A percentile compares a stretch with the other conserved stretches of the same genome.
These are phyloP conservation scores for Nicator chloris DNA, from an alignment of 2,113 vertebrate species.

Conservation along the genomic window DNA sequence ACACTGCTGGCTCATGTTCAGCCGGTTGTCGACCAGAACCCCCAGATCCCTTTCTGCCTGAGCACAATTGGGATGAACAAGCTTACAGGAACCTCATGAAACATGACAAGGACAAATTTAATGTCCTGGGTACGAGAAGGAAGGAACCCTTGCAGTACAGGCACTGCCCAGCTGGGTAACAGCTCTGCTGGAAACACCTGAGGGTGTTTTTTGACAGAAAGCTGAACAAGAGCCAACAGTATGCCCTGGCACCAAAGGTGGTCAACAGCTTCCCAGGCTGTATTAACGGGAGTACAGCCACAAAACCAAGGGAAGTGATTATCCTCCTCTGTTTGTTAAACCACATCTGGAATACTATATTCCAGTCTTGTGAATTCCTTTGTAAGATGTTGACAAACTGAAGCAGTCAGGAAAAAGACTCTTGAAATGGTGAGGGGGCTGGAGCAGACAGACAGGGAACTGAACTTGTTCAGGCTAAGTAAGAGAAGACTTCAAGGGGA, in stretches of 20 bases:
- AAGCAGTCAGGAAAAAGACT: neutral
- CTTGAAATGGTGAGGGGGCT: neutral
- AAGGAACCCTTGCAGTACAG: neutral
- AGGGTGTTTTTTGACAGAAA: neutral
- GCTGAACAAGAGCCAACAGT: neutral
- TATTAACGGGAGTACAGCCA: neutral
- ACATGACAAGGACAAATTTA: neutral
- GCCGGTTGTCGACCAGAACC: too few relatives aligned
- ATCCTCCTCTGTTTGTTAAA: neutral
- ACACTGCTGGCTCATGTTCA: too few relatives aligned
- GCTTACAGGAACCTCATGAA: neutral
- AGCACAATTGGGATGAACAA: neutral
- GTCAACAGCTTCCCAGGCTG: neutral
- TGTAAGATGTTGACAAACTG: neutral
- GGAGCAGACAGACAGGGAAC: neutral
- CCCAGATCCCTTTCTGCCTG: too few relatives aligned
- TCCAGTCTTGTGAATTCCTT: neutral
- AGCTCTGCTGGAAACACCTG: neutral
- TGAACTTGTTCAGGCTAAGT: neutral
- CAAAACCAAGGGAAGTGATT: neutral
- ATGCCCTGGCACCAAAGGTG: neutral
- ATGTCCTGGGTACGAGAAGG: neutral
- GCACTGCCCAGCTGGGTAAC: neutral
- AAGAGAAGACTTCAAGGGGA: neutral
- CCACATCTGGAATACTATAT: neutral